Conservation (phyloP, 2,113 vertebrate genomes). For the Hippocampus mohnikei region DNA sequence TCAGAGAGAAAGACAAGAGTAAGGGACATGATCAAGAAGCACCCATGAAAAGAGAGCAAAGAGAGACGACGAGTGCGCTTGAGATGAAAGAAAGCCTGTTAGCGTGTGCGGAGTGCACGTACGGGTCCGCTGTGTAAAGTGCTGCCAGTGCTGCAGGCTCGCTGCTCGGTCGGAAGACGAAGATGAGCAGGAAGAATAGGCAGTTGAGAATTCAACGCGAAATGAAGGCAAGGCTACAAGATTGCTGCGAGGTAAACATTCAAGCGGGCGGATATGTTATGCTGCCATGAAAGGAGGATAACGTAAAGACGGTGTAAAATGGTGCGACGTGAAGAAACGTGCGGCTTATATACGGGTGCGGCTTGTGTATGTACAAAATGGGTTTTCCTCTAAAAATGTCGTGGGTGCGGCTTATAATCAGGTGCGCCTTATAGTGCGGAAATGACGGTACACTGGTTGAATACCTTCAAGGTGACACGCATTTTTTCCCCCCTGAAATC, state of each 20-base stretch:
- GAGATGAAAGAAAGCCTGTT: conserved; percentile 37
- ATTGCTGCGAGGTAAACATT: conserved; percentile 28
- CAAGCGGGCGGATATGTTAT: background rate
- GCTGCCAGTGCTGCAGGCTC: conserved; percentile 61
- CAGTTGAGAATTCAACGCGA: conserved; percentile 47
- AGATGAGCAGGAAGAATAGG: conserved; percentile 64
- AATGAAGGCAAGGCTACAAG: conserved; percentile 51
- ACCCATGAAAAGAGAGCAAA: conserved; percentile 28
- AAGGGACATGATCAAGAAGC: conserved; percentile 34
- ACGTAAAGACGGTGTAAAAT: background rate
- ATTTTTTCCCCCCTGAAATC: too few species aligned
- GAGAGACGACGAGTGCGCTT: conserved; percentile 31
- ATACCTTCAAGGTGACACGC: background rate
- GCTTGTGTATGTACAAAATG: too few species aligned
- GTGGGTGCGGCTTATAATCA: too few species aligned
- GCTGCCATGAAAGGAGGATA: conserved; percentile 10
- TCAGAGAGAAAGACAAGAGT: conserved; percentile 13
- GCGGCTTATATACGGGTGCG: too few species aligned
- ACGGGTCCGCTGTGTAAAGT: conserved; percentile 52
- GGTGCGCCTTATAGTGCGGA: too few species aligned
- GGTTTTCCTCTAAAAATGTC: too few species aligned
- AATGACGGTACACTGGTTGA: too few species aligned
- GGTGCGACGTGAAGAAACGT: background rate
- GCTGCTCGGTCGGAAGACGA: conserved; percentile 46
- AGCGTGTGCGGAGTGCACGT: conserved; percentile 17